These are phyloP conservation scores for Spisula solida DNA, from an alignment of 2,888 invertebrate species.

Conservation along the genomic window DNA sequence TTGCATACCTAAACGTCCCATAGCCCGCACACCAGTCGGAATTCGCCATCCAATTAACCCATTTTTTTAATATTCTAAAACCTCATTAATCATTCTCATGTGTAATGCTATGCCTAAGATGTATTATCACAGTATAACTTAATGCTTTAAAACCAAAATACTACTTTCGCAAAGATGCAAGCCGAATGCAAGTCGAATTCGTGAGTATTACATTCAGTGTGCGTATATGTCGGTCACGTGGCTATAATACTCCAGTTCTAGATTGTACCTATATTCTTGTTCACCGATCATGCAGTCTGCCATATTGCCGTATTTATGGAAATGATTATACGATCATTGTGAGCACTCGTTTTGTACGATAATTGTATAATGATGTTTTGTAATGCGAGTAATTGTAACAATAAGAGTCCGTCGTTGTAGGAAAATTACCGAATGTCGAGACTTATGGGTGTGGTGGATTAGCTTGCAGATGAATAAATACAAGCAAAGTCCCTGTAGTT, in stretches of 20 bases:
- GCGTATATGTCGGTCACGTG: not conserved
- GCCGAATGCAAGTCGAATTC: not conserved
- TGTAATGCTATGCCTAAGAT: too few species aligned
- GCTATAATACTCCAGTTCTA: not conserved
- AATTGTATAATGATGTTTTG: not conserved
- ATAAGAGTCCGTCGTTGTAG: not conserved
- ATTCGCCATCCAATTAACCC: too few species aligned
- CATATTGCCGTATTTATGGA: not conserved
- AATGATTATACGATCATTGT: not conserved
- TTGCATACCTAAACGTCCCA: too few species aligned
- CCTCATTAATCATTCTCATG: too few species aligned
- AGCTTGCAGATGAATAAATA: not conserved
- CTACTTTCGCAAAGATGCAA: not conserved
- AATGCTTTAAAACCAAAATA: not conserved
- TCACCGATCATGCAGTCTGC: not conserved
- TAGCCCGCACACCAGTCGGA: too few species aligned
- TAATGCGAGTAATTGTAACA: conserved; percentile 6
- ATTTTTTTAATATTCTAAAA: too few species aligned
- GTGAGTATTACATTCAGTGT: not conserved
- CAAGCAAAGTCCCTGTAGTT: not conserved
- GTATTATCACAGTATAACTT: too few species aligned
- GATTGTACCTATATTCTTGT: not conserved
- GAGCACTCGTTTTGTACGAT: not conserved
- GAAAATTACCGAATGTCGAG: conserved; percentile 1
- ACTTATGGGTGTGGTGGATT: not conserved